Conservation (phyloP, 2,113 vertebrate species). For the Microtus montanus region DNA sequence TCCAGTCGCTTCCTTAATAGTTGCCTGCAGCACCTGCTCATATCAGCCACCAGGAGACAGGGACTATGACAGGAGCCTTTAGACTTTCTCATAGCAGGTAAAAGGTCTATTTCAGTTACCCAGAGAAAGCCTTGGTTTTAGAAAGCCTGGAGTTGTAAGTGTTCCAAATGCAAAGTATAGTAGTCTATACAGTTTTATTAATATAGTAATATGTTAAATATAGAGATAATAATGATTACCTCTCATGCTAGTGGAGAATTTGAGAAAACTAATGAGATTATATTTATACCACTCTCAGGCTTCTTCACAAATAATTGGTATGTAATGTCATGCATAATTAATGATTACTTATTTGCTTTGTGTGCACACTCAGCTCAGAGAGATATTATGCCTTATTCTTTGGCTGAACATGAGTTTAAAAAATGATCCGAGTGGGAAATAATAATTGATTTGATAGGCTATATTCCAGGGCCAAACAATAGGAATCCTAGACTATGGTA, state of each 20-base stretch:
- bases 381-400: constrained; percentile 50
- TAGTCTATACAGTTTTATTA: constrained; percentile 42
- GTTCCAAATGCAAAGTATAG: not conserved
- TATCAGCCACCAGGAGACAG: constrained; percentile 26
- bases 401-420: constrained; percentile 39
- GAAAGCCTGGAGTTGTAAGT: not conserved
- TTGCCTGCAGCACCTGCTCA: not conserved
- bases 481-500: not conserved
- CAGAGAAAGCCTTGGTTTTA: constrained; percentile 6
- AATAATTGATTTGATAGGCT: constrained; percentile 47
- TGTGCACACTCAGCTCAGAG: constrained; percentile 41
- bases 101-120: not conserved
- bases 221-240: constrained; percentile 63
- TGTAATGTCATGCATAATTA: constrained; percentile 68
- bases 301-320: constrained; percentile 74
- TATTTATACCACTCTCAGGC: constrained; percentile 60
- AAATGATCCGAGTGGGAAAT: constrained; percentile 28
- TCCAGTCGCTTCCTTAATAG: not conserved
- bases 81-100: not conserved
- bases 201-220: constrained; percentile 63
- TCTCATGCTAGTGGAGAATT: constrained; percentile 58
- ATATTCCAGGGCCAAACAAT: not conserved
- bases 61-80: not conserved
- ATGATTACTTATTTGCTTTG: constrained; percentile 59
- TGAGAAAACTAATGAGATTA: constrained; percentile 71